Evolutionary conservation across 2,888 invertebrate genomes (phyloP).

Genomic region (Orthosia incerta): DNA sequence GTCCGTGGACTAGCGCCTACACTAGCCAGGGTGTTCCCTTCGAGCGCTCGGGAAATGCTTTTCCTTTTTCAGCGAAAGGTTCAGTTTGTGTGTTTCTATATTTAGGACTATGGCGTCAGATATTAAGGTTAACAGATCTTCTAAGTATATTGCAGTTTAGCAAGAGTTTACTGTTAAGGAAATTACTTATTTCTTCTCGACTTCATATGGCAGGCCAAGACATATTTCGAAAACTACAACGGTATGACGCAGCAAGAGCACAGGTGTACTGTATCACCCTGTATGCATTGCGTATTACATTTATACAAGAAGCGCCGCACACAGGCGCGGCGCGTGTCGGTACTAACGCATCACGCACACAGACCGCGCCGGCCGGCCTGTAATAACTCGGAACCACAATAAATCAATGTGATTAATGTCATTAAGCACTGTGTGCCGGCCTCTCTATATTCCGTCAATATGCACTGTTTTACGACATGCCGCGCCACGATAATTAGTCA

Average conservation of each 20-base stretch:
- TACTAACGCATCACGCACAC: constrained; percentile 81
- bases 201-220: constrained; percentile 17
- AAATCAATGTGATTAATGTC: constrained; percentile 92
- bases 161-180: constrained; percentile 25
- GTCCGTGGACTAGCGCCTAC: constrained; percentile 79
- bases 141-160: constrained; percentile 3
- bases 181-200: constrained; percentile 21
- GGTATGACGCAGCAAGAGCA: constrained; percentile 52
- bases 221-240: constrained; percentile 16
- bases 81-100: constrained; percentile 19
- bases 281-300: constrained; percentile 83
- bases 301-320: constrained; percentile 86
- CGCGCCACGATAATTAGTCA: constrained; percentile 90
- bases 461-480: constrained; percentile 91
- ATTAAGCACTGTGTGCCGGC: constrained; percentile 91
- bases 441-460: constrained; percentile 91
- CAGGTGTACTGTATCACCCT: constrained; percentile 81
- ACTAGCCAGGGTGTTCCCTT: constrained; percentile 80
- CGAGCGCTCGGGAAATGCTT: constrained; percentile 31
- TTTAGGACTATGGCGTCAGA: not conserved
- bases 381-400: constrained; percentile 92
- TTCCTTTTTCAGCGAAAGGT: constrained; percentile 29
- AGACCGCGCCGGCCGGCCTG: constrained; percentile 83
- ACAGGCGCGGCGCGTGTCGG: constrained; percentile 69
- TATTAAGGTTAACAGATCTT: constrained; percentile 13